These are phyloP conservation scores for Drosophila prolongata DNA, from an alignment of 2,888 invertebrate species.

Conservation along the genomic window DNA sequence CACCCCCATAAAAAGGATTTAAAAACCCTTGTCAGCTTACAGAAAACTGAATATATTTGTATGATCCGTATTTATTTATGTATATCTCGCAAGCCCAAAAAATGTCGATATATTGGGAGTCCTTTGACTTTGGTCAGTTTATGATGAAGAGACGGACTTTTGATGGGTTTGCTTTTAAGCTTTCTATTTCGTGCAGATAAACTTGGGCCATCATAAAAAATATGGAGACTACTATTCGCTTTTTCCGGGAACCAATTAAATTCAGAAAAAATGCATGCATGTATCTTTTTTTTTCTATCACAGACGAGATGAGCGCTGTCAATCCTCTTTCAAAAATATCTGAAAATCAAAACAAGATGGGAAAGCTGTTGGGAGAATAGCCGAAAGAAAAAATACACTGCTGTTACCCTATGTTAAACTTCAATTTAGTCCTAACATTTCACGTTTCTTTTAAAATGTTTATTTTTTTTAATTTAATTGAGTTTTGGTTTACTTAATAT, in stretches of 20 bases:
- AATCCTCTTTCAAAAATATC: constrained; percentile 8
- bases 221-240: background rate
- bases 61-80: constrained; percentile 8
- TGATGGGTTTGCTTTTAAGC: constrained; percentile 30
- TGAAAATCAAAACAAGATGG: constrained; percentile 12
- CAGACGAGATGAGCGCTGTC: constrained; percentile 17
- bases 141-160: constrained; percentile 1
- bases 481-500: too few species aligned
- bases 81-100: background rate
- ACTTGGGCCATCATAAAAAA: background rate
- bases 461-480: too few species aligned
- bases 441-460: background rate
- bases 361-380: background rate
- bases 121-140: constrained; percentile 2
- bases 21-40: constrained; percentile 4
- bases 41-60: background rate
- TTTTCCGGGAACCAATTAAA: constrained; percentile 30
- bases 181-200: constrained; percentile 6
- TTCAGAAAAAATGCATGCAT: constrained; percentile 1
- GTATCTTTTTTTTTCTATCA: constrained; percentile 5
- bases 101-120: background rate
- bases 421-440: background rate
- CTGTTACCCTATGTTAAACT: background rate
- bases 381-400: background rate
- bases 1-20: background rate